These are phyloP conservation scores for Vulpes lagopus DNA, from an alignment of 2,113 vertebrate species.

Conservation along the genomic window DNA sequence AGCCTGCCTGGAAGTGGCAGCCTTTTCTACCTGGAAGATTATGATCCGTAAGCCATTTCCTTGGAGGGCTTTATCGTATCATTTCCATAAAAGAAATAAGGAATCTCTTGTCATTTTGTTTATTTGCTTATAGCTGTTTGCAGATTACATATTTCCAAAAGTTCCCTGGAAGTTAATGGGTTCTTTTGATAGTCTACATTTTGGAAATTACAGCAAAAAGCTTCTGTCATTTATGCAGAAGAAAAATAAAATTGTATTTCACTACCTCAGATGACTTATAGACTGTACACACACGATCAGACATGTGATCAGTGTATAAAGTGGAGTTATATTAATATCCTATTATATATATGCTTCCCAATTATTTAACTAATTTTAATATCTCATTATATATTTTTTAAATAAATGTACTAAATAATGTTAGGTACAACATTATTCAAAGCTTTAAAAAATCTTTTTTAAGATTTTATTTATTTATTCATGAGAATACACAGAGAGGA, in stretches of 20 bases:
- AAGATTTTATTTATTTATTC: too few relatives aligned
- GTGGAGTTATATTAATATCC: background rate
- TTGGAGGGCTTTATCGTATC: background rate
- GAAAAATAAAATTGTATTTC: background rate
- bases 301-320: background rate
- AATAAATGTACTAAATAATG: background rate
- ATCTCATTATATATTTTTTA: background rate
- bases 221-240: background rate
- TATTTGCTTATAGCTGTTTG: background rate
- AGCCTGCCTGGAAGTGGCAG: background rate
- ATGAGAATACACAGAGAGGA: too few relatives aligned
- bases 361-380: background rate
- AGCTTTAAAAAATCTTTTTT: background rate
- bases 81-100: background rate
- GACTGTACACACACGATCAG: background rate
- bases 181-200: background rate
- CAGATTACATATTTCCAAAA: background rate
- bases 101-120: background rate
- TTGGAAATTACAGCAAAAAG: background rate
- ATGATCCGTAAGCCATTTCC: background rate
- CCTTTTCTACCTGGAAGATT: background rate
- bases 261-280: background rate
- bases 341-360: background rate
- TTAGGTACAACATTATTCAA: background rate
- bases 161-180: background rate